These are phyloP conservation scores for Microtus richardsoni DNA, from an alignment of 2,113 vertebrate species.

Conservation along the genomic window DNA sequence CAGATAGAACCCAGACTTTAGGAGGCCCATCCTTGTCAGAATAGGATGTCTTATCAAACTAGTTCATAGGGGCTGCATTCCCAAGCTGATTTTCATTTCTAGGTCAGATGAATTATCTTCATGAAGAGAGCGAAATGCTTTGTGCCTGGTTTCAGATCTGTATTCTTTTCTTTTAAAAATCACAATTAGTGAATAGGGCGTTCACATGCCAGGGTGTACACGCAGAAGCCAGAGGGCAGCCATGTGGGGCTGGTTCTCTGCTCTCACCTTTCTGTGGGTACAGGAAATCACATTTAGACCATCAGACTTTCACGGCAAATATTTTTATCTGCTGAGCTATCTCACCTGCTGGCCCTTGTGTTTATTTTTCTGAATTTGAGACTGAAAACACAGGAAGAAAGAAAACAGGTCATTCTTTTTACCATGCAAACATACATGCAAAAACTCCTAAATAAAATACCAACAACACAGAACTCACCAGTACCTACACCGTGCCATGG, in stretches of 20 bases:
- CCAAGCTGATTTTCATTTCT: neutral
- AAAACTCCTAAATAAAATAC: constrained; percentile 37
- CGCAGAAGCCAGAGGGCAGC: neutral
- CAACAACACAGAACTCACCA: neutral
- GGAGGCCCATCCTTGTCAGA: neutral
- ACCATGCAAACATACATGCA: neutral
- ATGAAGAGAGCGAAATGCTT: neutral
- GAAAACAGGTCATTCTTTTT: neutral
- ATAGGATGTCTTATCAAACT: neutral
- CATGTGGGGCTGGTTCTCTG: neutral
- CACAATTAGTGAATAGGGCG: neutral
- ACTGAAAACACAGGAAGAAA: neutral
- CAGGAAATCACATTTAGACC: neutral
- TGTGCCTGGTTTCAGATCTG: neutral
- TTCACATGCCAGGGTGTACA: neutral
- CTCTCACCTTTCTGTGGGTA: neutral
- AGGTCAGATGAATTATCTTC: neutral
- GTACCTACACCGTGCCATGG: neutral
- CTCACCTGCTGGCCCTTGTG: neutral
- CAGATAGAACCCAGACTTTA: neutral
- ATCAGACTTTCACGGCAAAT: neutral
- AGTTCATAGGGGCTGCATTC: neutral
- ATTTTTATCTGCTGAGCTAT: neutral
- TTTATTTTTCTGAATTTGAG: neutral
- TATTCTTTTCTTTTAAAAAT: neutral